Conservation (phyloP, 1,140 invertebrate genomes). For the Rhopalosiphum padi region DNA sequence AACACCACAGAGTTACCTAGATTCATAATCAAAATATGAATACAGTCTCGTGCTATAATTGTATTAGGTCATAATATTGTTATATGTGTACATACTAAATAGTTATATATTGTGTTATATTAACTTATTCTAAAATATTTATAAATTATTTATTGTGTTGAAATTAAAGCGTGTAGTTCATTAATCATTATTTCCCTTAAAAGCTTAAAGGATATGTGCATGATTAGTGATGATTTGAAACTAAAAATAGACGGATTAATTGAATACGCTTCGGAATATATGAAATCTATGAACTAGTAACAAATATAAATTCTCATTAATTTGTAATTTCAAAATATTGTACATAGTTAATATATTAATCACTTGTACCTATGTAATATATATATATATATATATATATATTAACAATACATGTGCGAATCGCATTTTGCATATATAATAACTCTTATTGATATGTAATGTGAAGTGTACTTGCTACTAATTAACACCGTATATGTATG, state of each 20-base stretch:
- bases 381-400: too few species aligned
- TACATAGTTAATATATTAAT: background rate
- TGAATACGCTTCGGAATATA: background rate
- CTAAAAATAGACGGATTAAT: background rate
- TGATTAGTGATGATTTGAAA: background rate
- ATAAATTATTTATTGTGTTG: slow-evolving; percentile 17
- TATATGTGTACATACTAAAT: background rate
- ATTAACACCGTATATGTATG: background rate
- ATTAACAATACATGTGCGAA: too few species aligned
- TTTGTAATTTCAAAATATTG: background rate
- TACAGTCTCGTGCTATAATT: background rate
- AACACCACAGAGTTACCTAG: slow-evolving; percentile 16
- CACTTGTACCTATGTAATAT: too few species aligned
- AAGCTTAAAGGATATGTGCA: background rate
- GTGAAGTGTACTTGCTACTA: background rate
- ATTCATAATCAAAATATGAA: background rate
- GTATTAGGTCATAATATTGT: background rate
- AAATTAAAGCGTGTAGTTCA: background rate
- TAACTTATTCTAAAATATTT: background rate
- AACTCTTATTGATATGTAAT: background rate
- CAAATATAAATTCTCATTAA: background rate
- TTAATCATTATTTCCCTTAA: background rate
- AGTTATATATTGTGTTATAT: background rate
- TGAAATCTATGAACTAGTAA: background rate
- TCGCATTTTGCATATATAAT: background rate